Base-by-base conservation (phyloP, 2,888 invertebrate genomes). In the Cactoblastis cactorum region DNA sequence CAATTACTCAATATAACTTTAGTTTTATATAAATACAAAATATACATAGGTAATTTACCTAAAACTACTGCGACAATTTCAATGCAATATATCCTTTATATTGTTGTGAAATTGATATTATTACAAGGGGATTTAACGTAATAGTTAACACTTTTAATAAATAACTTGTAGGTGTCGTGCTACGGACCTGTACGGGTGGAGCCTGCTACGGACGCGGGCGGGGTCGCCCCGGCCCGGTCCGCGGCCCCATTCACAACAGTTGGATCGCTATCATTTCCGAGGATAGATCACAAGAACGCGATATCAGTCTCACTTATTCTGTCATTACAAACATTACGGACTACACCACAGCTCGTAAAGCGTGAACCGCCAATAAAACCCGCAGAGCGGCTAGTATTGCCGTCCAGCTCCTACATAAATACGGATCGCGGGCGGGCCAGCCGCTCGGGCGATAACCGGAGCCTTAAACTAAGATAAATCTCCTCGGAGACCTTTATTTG, bases 271-370 rank as follows among this genome's bases (percentile, higher is more conserved):
- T 56, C 69, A 65, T 61, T 67, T 67, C 71, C 66, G 62, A 58
- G 62, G 59, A 56, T 67, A 72, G 76, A 80, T 83, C 82, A 83
- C 83, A 78, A 77, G 74, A 78, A 78, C 78, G 83, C 84, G 81
- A 79, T 80, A 77, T 88, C 87, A 89, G 88, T 89, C 88, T 89
- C 88, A 89, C 87, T 87, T 84, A 80, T 81, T 84, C 82, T 87
- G 86, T 89, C 88, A 86, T 85, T 80, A 83, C 77, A 74, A 80
- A 82, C 74, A 77, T 77, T 81, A 83, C 74, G 77, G n/a, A 83
- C 78, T 79, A 79, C 70, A 81, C 75, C 80, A 78, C 81, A 80
- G 81, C 76, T 76, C 69, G 74, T 65, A 67, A 71, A 73, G 68
- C 71, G 55, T 53, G 67, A 70, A 74, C 69, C 59, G 57, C 54